Evolutionary conservation across 1,140 invertebrate species (phyloP).

Genomic region (Apis cerana): DNA sequence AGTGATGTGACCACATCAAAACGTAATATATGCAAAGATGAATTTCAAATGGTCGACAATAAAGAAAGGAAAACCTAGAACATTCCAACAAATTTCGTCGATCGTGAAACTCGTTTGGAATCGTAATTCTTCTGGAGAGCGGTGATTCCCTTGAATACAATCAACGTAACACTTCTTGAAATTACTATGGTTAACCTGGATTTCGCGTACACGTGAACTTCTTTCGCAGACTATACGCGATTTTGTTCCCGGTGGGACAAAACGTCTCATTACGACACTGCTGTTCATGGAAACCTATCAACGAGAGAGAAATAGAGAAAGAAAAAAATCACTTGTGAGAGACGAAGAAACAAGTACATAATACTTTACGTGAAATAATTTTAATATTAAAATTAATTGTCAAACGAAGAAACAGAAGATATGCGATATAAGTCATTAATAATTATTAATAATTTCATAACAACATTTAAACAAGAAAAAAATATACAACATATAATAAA

Average conservation of each 20-base stretch:
- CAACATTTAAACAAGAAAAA: neutral
- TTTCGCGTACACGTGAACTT: conserved; percentile 7
- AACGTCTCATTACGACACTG: conserved; percentile 43
- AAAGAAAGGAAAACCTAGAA: neutral
- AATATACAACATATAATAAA: neutral
- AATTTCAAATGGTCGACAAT: neutral
- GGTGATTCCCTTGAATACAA: conserved; percentile 34
- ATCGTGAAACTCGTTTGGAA: conserved; percentile 11
- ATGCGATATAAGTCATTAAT: neutral
- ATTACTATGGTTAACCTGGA: conserved; percentile 17
- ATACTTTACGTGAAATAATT: no score
- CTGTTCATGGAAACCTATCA: neutral
- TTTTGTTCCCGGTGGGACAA: conserved; percentile 35
- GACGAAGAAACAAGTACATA: neutral
- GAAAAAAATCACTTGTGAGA: neutral
- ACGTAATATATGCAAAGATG: neutral
- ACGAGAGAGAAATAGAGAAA: neutral
- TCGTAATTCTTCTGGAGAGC: conserved; percentile 7
- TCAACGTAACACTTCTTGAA: conserved; percentile 38
- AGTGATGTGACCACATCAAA: neutral
- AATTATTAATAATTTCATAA: neutral
- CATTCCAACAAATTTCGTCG: neutral
- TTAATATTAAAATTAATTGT: no score
- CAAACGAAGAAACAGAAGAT: neutral
- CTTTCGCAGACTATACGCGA: conserved; percentile 21